Base-by-base conservation (phyloP, 2,797 vertebrate genomes). In the Bradypodion pumilum region DNA sequence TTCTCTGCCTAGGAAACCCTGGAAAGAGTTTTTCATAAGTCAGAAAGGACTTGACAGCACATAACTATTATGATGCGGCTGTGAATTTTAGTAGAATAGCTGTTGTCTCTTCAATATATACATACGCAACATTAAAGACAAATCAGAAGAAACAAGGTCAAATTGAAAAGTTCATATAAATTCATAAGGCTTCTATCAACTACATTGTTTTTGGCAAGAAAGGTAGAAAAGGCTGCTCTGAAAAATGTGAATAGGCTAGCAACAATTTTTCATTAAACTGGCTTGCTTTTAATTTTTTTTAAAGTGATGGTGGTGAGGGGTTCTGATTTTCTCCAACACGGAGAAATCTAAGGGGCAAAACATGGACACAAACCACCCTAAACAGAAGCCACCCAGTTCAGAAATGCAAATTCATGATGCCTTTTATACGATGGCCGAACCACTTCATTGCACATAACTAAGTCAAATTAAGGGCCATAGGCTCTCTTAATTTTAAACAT, bases 181-280 rank as follows among this genome's bases (percentile, higher is more conserved):
- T 86, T 69, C 60, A 86, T 46, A 81, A 86, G 40, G 46, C 52
- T 86, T 74, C 76, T 74, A 52, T 74, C 72, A 87, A 40, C 32
- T 25, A 32, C 63, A 70, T 62, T 80, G 32, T 80, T 87, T 75
- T 73, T 35, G n/a, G 25, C 25, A 86, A 89, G 46, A 42, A 85
- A 80, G 52, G 49, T 19, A 78, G 60, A 2, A 79, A 90, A 82
- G 78, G 1, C 13, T 0, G 35, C 35, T 70, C 29, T 60, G 68
- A 59, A 82, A 4, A 69, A 84, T 1, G 1, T 27, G 76, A 37
- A 60, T 56, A 76, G 87, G 44, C 0, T 0, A 29, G 15, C 1
- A n/a, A 1, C 59, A 83, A 7, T 9, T 69, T 25, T 78, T 6
- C 12, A 9, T 81, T 83, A 87, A 42, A 35, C 3, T 1, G 42